phyloP scores from a whole-genome alignment of 2,888 invertebrate genomes.

The Cynaeus angustus region DNA sequence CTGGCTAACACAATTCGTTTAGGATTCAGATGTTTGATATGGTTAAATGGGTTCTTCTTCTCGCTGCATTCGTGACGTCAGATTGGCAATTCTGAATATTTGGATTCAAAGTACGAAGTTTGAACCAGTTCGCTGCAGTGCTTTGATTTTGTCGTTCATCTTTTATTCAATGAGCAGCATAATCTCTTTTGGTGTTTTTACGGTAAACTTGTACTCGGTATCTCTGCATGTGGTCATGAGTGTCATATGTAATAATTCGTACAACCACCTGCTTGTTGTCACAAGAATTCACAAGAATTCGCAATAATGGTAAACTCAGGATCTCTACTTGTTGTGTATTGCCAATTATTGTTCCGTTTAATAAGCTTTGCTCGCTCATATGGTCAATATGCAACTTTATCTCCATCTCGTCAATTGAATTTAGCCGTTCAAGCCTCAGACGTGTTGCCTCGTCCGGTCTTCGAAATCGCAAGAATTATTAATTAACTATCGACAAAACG shows the following conservation, averaged over 20 bases:
- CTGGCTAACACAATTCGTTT: conserved; percentile 35
- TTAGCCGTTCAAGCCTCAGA: conserved; percentile 21
- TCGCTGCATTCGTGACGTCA: conserved; percentile 26
- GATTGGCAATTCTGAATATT: conserved; percentile 30
- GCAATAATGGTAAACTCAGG: conserved; percentile 26
- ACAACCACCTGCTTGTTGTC: conserved; percentile 41
- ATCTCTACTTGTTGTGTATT: conserved; percentile 34
- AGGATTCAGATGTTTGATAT: conserved; percentile 16
- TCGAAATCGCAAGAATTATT: conserved; percentile 25
- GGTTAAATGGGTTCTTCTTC: conserved; percentile 7
- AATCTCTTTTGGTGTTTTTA: conserved; percentile 39
- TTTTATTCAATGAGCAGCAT: conserved; percentile 35
- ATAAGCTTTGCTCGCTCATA: conserved; percentile 18
- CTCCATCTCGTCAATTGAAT: conserved; percentile 21
- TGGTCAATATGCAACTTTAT: conserved; percentile 23
- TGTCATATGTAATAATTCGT: conserved; percentile 35
- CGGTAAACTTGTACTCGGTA: conserved; percentile 34
- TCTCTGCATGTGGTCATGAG: conserved; percentile 42
- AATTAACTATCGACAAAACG: conserved; percentile 23
- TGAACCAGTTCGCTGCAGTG: conserved; percentile 33
- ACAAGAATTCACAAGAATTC: conserved; percentile 34
- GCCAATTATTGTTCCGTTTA: conserved; percentile 36
- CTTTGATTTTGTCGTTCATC: conserved; percentile 39
- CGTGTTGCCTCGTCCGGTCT: conserved; percentile 15
- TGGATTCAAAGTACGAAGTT: conserved; percentile 20